Evolutionary conservation across 2,797 vertebrate species (phyloP).

Genomic region (Premnoplex brunnescens): DNA sequence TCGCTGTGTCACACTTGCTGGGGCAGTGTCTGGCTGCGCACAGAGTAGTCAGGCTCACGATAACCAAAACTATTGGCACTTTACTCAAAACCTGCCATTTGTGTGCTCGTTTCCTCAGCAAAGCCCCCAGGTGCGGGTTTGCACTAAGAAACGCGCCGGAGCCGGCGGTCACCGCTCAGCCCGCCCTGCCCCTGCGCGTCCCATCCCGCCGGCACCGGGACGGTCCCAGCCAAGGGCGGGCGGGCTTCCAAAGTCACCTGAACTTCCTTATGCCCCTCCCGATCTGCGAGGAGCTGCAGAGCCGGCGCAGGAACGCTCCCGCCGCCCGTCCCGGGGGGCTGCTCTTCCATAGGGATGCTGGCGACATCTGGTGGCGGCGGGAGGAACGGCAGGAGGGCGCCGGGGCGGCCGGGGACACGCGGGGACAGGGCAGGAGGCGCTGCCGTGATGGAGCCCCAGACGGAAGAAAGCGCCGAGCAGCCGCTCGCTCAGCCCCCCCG

Average conservation of each 20-base stretch:
- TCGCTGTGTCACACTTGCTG: accelerated
- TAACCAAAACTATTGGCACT: not conserved
- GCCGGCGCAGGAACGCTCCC: no score
- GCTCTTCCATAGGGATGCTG: constrained; percentile 63
- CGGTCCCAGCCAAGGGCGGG: accelerated
- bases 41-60: accelerated
- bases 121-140: not conserved
- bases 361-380: constrained; percentile 76
- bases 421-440: accelerated
- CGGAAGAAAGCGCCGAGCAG: not conserved
- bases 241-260: not conserved
- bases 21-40: not conserved
- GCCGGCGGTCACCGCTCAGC: not conserved
- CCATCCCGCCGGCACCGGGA: not conserved
- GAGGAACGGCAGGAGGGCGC: not conserved
- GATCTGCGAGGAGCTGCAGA: accelerated
- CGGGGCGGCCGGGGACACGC: not conserved
- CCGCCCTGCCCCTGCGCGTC: not conserved
- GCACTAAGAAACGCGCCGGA: not conserved
- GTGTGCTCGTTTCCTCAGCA: not conserved
- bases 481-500: not conserved
- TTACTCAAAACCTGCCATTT: not conserved
- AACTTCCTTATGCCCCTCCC: accelerated
- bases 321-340: not conserved
- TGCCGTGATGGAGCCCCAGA: not conserved